Evolutionary conservation across 2,888 invertebrate species (phyloP), one percentile per base, ranked within the genome.

Genomic region (Torymus auratus): DNA sequence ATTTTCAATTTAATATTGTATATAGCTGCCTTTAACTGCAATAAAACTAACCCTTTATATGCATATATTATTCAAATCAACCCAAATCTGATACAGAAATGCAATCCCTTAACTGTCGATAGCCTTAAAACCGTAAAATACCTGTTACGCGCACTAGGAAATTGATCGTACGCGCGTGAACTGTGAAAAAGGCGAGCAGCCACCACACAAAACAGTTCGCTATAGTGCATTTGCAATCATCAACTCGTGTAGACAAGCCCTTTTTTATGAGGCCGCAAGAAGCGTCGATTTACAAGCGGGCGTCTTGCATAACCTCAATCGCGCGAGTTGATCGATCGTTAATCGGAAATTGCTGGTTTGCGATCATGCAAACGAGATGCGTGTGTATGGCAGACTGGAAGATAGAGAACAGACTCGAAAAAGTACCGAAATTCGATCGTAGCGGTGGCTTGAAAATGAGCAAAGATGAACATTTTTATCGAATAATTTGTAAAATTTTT

Each of bases 311-410:
- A 78, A 78, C 55, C 71, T 71, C 60, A 71, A 75, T 55, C 68
- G 15, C 15, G 41, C 55, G 61, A 15, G 14, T 53, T 20, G 78
- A 72, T 64, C 70, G 68, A 78, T 68, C 67, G 68, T 73, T 78
- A 73, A 78, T 73, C 78, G 73, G 41, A 68, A 73, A 78, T 78
- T 67, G 68, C 56, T 13, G 73, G 41, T 60, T 78, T 64, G 23
- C 28, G 64, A 77, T 70, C 77, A 70, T 64, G 58, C 58, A 70
- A 60, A 76, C 17, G 41, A 62, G 28, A 61, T 11, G 41, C 50
- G 3, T 17, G 61, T n/a, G 4, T n/a, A 15, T 23, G 58, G 7
- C 41, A 41, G 41, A 7, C 41, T 7, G 0, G 41, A 10, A 23
- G 23, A 23, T 56, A 67, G n/a, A n/a, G n/a, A n/a, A n/a, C n/a